Percentiles rank a stretch among this genome's conserved stretches.
These are phyloP conservation scores for Troides helena DNA, from an alignment of 2,888 invertebrate genomes.

Conservation along the genomic window DNA sequence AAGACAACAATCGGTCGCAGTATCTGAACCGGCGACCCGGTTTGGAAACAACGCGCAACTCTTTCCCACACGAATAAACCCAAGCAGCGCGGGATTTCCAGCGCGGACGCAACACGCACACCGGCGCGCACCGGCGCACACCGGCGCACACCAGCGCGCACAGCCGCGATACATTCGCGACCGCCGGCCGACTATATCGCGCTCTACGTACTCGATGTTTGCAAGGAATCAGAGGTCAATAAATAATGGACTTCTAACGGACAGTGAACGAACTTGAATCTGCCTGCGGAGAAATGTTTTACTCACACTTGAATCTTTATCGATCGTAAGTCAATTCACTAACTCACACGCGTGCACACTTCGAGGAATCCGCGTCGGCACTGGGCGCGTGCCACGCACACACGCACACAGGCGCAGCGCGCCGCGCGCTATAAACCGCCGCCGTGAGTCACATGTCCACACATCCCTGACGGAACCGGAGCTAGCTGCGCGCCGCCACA, in stretches of 20 bases:
- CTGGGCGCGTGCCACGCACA: conserved; percentile 41
- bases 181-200: conserved; percentile 33
- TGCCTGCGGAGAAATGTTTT: conserved; percentile 38
- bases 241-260: conserved; percentile 48
- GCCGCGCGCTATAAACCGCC: conserved; percentile 40
- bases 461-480: conserved; percentile 51
- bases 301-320: conserved; percentile 44
- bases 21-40: conserved; percentile 18
- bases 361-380: conserved; percentile 62
- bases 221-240: conserved; percentile 43
- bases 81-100: conserved; percentile 45
- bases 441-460: conserved; percentile 42
- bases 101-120: conserved; percentile 40
- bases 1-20: conserved; percentile 15
- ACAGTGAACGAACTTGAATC: conserved; percentile 36
- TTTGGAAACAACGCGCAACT: conserved; percentile 34
- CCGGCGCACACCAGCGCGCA: conserved; percentile 37
- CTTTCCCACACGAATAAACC: conserved; percentile 48
- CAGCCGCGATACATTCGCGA: conserved; percentile 29
- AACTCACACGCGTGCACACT: conserved; percentile 46
- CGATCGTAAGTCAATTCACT: conserved; percentile 36
- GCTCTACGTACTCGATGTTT: conserved; percentile 38
- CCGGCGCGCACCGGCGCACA: conserved; percentile 30
- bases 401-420: conserved; percentile 65
- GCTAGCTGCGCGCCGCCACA: conserved; percentile 51